Evolutionary conservation across 1,140 invertebrate species (phyloP).

Genomic region (Anagrus nilaparvatae): DNA sequence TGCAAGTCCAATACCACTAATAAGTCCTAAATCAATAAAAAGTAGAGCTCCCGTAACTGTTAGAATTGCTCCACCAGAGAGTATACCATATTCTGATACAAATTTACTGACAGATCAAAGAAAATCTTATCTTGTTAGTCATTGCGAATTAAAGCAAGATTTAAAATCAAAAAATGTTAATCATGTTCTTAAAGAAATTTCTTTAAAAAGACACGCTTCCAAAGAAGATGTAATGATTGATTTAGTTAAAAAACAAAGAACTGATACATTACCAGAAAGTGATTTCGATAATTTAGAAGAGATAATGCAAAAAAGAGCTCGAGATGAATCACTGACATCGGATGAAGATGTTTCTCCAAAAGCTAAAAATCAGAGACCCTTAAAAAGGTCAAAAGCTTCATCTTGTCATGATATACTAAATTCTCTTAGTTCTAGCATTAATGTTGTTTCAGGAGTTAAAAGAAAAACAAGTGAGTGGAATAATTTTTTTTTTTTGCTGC

Average conservation of each 20-base stretch:
- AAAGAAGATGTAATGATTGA: constrained; percentile 32
- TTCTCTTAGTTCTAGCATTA: constrained; percentile 36
- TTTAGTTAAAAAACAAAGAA: constrained; percentile 35
- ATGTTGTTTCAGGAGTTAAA: constrained; percentile 32
- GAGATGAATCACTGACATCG: constrained; percentile 34
- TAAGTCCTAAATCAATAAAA: constrained; percentile 29
- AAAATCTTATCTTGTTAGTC: neutral
- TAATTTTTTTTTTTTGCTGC: neutral
- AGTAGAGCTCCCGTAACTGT: constrained; percentile 31
- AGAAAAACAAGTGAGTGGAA: constrained; percentile 35
- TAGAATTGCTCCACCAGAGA: constrained; percentile 33
- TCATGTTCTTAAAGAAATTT: constrained; percentile 30
- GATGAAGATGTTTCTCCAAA: constrained; percentile 32
- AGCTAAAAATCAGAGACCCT: constrained; percentile 26
- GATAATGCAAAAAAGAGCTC: constrained; percentile 33
- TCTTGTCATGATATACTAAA: constrained; percentile 40
- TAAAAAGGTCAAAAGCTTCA: constrained; percentile 34
- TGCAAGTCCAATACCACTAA: constrained; percentile 31
- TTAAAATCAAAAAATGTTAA: constrained; percentile 10
- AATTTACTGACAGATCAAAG: constrained; percentile 16
- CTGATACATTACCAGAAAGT: constrained; percentile 23
- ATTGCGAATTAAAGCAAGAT: constrained; percentile 7
- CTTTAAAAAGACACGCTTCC: constrained; percentile 36
- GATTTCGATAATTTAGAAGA: constrained; percentile 34
- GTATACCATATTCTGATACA: constrained; percentile 25